These are phyloP conservation scores for Mobula birostris DNA, from an alignment of 2,113 vertebrate species.

Conservation along the genomic window DNA sequence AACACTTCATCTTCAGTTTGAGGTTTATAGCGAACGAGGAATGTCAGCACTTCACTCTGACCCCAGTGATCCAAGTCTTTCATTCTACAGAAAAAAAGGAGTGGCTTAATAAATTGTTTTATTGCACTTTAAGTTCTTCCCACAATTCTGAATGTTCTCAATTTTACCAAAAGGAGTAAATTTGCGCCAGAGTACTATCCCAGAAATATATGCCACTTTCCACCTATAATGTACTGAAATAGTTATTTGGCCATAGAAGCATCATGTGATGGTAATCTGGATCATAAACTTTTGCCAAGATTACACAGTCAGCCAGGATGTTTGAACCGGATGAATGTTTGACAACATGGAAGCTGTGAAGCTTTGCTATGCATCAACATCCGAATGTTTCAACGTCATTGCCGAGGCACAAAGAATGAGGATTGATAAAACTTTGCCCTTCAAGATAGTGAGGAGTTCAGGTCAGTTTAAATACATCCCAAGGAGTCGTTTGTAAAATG, in stretches of 20 bases:
- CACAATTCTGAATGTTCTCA: neutral
- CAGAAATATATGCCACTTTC: neutral
- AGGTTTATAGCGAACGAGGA: constrained; percentile 81
- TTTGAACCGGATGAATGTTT: neutral
- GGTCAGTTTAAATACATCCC: neutral
- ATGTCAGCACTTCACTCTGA: constrained; percentile 79
- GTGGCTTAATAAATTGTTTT: neutral
- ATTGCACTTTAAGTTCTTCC: neutral
- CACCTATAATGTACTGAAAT: neutral
- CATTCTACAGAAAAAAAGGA: constrained; percentile 57
- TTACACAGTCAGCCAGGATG: neutral
- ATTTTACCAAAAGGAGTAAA: neutral
- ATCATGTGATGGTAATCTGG: neutral
- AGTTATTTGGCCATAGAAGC: neutral
- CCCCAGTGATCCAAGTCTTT: constrained; percentile 86
- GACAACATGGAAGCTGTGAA: neutral
- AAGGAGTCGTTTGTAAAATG: neutral
- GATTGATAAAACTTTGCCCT: neutral
- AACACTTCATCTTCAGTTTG: constrained; percentile 84
- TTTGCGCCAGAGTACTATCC: neutral
- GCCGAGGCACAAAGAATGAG: neutral
- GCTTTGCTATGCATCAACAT: neutral
- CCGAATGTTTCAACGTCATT: neutral
- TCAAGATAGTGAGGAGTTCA: neutral
- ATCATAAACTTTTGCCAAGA: neutral